These are phyloP conservation scores for Acromyrmex heyeri DNA, from an alignment of 1,140 invertebrate genomes.

Conservation along the genomic window DNA sequence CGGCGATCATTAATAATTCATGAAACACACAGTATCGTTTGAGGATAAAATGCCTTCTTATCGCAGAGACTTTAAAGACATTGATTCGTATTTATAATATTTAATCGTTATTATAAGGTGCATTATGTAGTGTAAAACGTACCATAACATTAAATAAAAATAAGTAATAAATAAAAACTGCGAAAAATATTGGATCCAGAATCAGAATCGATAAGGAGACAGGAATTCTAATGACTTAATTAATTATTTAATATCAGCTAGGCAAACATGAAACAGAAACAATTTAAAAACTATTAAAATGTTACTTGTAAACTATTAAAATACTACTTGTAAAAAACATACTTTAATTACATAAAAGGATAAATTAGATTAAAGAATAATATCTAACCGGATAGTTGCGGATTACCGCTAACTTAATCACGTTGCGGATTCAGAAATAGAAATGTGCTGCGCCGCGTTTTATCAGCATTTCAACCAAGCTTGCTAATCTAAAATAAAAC, in stretches of 20 bases:
- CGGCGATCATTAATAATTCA: conserved; percentile 59
- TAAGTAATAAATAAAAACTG: not conserved
- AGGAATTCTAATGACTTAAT: not conserved
- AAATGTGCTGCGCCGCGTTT: conserved; percentile 13
- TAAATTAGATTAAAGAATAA: conserved; percentile 43
- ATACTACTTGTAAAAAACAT: not conserved
- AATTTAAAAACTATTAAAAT: not conserved
- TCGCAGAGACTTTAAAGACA: conserved; percentile 10
- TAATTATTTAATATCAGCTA: not conserved
- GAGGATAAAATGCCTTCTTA: conserved; percentile 39
- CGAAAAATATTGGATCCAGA: not conserved
- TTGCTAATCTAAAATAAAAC: not conserved
- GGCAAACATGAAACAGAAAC: not conserved
- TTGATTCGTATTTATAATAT: conserved; percentile 38
- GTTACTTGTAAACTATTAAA: not conserved
- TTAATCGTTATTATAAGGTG: too few relatives aligned
- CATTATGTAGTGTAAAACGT: conserved; percentile 11
- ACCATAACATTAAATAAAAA: conserved; percentile 22
- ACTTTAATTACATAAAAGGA: not conserved
- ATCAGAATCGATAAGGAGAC: not conserved
- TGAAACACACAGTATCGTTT: conserved; percentile 43
- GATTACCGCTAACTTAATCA: conserved; percentile 43
- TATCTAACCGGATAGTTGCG: conserved; percentile 21
- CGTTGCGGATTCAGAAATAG: conserved; percentile 43
- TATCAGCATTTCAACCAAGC: not conserved